Evolutionary conservation across 2,888 invertebrate genomes (phyloP), one percentile per base, ranked within the genome.

Genomic region (Tipula lateralis): DNA sequence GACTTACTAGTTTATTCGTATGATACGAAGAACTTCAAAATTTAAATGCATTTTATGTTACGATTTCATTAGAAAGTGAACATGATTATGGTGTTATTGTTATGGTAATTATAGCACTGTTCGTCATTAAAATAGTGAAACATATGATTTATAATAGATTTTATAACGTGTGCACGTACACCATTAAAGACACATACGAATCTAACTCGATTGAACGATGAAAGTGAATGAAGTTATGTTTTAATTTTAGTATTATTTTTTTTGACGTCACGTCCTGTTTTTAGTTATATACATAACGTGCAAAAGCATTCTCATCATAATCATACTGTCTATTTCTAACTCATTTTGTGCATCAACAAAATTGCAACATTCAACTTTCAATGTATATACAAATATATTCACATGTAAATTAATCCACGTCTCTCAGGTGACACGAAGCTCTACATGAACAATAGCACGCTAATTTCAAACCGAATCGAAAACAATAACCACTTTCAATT

Each of bases 1-100:
- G 44, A 50, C 44, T 16, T 50, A 50, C 16, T 4, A 4, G 9
- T n/a, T 7, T 24, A 66, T 66, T 9, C 2, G 66, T 66, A n/a
- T n/a, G 66, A 12, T 24, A 66, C 66, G 9, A 66, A n/a, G 24
- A 24, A 66, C 24, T 66, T 66, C 66, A 66, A 66, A 66, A 66
- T 66, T 66, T 24, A 66, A 66, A 66, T 66, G 66, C 66, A 66
- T 66, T 66, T 66, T 66, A 66, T 66, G 66, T 66, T 24, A 66
- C 24, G 24, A 24, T 66, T 66, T 66, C 66, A 66, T 66, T 66
- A 66, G 66, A 66, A 66, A 66, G 66, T 66, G 24, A 66, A 66
- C 66, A 66, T 66, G 66, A 24, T 66, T 66, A 66, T 24, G 66
- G 24, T 66, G 66, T 66, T 66, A 66, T 66, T 66, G 66, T 66